A percentile compares a stretch with the other conserved stretches of the same genome.
These are phyloP conservation scores for Aeoliscus strigatus DNA, from an alignment of 2,797 vertebrate genomes.

Conservation along the genomic window DNA sequence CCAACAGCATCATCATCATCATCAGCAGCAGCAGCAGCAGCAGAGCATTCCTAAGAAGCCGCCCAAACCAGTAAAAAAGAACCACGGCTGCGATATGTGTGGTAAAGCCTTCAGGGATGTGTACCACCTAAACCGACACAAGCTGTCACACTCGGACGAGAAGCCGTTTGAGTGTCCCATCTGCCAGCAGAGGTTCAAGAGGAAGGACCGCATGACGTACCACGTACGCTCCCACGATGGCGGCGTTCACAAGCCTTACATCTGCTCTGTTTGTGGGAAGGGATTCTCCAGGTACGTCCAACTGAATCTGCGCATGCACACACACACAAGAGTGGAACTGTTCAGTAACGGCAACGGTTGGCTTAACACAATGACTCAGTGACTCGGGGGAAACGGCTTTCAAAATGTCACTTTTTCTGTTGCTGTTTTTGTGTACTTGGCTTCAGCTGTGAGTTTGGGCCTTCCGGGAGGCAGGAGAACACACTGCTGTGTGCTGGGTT, in stretches of 20 bases:
- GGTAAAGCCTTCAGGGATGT: constrained; percentile 97
- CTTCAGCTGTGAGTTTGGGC: no score
- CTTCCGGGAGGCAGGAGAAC: no score
- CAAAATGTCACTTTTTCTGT: no score
- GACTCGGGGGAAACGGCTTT: no score
- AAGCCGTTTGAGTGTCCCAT: constrained; percentile 97
- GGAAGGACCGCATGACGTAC: constrained; percentile 98
- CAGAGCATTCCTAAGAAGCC: constrained; percentile 86
- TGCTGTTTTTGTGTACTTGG: no score
- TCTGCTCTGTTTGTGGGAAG: constrained; percentile 97
- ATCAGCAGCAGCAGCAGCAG: no score
- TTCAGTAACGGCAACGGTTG: no score
- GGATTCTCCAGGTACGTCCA: constrained; percentile 92
- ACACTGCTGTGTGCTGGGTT: no score
- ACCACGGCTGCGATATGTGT: constrained; percentile 96
- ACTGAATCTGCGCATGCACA: not conserved
- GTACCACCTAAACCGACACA: constrained; percentile 96
- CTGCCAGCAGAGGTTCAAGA: constrained; percentile 97
- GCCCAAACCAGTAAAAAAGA: constrained; percentile 95
- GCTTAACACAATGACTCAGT: no score
- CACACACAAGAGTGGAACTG: no score
- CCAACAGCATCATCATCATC: no score
- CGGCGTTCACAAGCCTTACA: constrained; percentile 96
- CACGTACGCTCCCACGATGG: constrained; percentile 96
- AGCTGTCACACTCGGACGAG: constrained; percentile 95